Evolutionary conservation across 2,888 invertebrate species (phyloP), one percentile per base, ranked within the genome.

Genomic region (Alentia gelatinosa): DNA sequence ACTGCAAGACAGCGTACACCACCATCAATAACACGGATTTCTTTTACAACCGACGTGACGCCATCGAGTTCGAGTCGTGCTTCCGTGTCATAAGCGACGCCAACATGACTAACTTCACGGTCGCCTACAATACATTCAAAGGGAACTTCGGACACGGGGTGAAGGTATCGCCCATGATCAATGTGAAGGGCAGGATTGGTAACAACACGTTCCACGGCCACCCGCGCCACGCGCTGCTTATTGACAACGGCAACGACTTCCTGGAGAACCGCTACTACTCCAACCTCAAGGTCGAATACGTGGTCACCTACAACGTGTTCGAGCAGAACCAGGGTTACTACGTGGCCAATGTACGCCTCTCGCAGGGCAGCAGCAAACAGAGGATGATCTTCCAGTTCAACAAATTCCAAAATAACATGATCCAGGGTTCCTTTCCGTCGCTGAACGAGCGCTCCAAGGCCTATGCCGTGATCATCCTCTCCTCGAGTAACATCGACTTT

Each of bases 21-120:
- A 97, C 94, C 96, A 97, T 99, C 0, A 99, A 99, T 96, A 97
- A 99, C n/a, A 98, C 98, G 0, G 98, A 98, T 96, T 98, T 99
- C 95, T 98, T 98, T 93, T 97, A 97, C 84, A 98, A 98, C 94
- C 95, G 97, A 40, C 97, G 97, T 94, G 98, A 98, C 92, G 98
- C 98, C 0, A 96, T 99, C 40, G 98, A 98, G 95, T 97, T 98
- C 90, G 97, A 97, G 91, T 98, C 98, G 0, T 99, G 98, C 96
- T 98, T 98, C 98, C 97, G 92, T 97, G 93, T 88, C 7, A 75
- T 91, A 0, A 92, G 92, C 5, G 75, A 88, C 37, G 68, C 9
- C 4, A 92, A 93, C 40, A 79, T 90, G 42, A 95, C 94, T 0
- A 95, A 96, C 89, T 95, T 96, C 90, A 96, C 95, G 89, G 92